A percentile compares a stretch with the other conserved stretches of the same genome.
Evolutionary conservation across 1,140 invertebrate species (phyloP).

Genomic region (Cataglyphis hispanica): DNA sequence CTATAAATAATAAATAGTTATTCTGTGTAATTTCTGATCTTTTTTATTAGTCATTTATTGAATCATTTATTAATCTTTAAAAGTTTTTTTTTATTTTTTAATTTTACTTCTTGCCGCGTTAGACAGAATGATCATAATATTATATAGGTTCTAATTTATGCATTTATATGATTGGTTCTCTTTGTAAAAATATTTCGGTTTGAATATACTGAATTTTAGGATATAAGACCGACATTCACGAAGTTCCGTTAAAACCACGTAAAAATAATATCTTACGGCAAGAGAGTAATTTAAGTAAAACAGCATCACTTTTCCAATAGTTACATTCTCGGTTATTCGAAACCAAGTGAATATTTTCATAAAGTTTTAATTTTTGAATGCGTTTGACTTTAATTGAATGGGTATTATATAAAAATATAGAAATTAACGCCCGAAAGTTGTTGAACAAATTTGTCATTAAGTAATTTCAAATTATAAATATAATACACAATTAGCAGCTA

Average conservation of each 20-base stretch:
- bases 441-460: constrained; percentile 12
- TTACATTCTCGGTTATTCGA: constrained; percentile 39
- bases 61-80: neutral
- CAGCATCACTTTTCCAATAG: constrained; percentile 51
- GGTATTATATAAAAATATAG: constrained; percentile 12
- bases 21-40: neutral
- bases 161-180: neutral
- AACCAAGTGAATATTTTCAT: constrained; percentile 37
- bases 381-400: neutral
- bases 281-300: constrained; percentile 49
- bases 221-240: neutral
- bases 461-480: neutral
- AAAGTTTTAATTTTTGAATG: constrained; percentile 44
- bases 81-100: neutral
- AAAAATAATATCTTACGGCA: constrained; percentile 46
- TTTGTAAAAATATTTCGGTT: neutral
- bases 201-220: constrained; percentile 3
- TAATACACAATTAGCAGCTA: neutral
- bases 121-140: neutral
- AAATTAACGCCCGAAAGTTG: neutral
- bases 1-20: neutral
- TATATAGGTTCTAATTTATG: neutral
- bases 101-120: neutral
- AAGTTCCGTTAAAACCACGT: constrained; percentile 31
- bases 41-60: neutral